These are phyloP conservation scores for western clawed frog (Xenopus tropicalis) DNA, from an alignment of 2,113 vertebrate genomes.

Conservation along the genomic window DNA sequence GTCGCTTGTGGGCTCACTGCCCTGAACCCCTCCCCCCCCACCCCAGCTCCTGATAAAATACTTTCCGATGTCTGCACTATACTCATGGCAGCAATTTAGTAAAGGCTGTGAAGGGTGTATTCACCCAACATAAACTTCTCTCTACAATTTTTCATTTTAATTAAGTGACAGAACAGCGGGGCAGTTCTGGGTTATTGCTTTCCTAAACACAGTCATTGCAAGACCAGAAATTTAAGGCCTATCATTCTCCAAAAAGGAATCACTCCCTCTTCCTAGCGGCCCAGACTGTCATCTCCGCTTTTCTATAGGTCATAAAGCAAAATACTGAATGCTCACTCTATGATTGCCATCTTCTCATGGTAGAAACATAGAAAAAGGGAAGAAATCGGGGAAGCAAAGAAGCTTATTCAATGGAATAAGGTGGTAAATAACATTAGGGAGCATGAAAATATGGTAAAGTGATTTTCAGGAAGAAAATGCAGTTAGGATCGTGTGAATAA, in stretches of 20 bases:
- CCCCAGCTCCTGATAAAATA: neutral
- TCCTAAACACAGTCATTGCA: conserved; percentile 19
- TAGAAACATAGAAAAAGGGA: too few species aligned
- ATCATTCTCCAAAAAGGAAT: conserved; percentile 6
- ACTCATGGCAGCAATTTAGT: neutral
- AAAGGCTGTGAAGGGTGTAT: neutral
- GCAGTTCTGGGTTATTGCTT: conserved; percentile 23
- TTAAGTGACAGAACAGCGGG: conserved; percentile 26
- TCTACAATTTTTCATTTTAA: conserved; percentile 30
- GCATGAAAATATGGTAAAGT: too few species aligned
- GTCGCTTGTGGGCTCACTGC: too few species aligned
- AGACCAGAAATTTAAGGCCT: conserved; percentile 2
- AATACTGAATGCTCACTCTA: neutral
- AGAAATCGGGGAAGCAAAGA: too few species aligned
- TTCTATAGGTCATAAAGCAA: neutral
- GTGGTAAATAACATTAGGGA: too few species aligned
- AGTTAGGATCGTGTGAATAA: too few species aligned
- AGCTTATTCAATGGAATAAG: too few species aligned
- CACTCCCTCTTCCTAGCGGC: neutral
- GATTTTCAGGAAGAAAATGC: too few species aligned
- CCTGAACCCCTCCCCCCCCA: too few species aligned
- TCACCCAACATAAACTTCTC: conserved; percentile 16
- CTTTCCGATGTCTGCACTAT: neutral
- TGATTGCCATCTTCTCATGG: neutral
- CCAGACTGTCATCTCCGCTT: conserved; percentile 5